Percentiles rank a stretch among this genome's conserved stretches.
These are phyloP conservation scores for Copidosoma floridanum DNA, from an alignment of 1,140 invertebrate species.

Conservation along the genomic window DNA sequence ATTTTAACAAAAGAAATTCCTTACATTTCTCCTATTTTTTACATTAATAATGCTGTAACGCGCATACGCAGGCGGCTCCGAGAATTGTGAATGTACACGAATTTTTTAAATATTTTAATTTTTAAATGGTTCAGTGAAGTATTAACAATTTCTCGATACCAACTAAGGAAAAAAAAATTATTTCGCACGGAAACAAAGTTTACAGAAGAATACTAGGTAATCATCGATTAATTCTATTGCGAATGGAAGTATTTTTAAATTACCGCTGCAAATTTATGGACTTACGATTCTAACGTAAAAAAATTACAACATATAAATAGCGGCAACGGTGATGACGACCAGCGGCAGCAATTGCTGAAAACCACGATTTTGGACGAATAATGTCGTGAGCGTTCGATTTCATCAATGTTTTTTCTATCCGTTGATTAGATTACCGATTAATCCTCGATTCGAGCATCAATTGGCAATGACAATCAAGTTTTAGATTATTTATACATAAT, in stretches of 20 bases:
- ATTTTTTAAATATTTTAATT: constrained; percentile 1
- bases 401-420: background rate
- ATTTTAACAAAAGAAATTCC: constrained; percentile 10
- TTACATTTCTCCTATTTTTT: too few species aligned
- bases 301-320: constrained; percentile 12
- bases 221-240: constrained; percentile 15
- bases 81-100: too few species aligned
- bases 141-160: background rate
- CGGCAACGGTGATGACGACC: background rate
- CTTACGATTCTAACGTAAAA: constrained; percentile 8
- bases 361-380: background rate
- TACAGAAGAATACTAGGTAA: constrained; percentile 15
- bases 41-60: too few species aligned
- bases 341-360: constrained; percentile 10
- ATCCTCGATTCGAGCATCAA: constrained; percentile 11
- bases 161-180: background rate
- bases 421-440: constrained; percentile 8
- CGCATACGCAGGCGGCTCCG: too few species aligned
- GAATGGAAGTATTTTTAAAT: constrained; percentile 19
- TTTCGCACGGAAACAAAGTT: constrained; percentile 9
- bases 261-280: background rate
- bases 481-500: constrained; percentile 20
- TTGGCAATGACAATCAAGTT: constrained; percentile 8
- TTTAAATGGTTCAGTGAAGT: too few species aligned
- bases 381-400: constrained; percentile 5